Evolutionary conservation across 2,797 vertebrate species (phyloP).

Genomic region (Malacoctenus gilli): DNA sequence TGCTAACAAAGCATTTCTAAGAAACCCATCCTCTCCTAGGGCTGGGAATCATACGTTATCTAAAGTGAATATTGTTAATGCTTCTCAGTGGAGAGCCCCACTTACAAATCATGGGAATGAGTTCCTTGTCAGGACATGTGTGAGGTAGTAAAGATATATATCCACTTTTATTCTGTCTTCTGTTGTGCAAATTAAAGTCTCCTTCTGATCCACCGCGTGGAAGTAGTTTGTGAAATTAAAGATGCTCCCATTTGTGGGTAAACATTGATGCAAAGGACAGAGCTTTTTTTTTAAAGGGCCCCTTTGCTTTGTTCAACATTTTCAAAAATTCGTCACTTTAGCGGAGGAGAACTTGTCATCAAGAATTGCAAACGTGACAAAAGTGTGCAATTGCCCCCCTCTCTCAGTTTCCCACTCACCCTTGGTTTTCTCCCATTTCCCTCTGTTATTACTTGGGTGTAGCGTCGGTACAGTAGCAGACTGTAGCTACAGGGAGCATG

Average conservation of each 20-base stretch:
- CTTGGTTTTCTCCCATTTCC: conserved; percentile 65
- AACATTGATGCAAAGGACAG: conserved; percentile 9
- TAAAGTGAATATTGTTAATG: conserved; percentile 80
- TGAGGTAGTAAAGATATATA: conserved; percentile 63
- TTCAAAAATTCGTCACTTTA: conserved; percentile 22
- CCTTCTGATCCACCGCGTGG: conserved; percentile 35
- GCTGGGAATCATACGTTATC: conserved; percentile 75
- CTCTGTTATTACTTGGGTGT: conserved; percentile 66
- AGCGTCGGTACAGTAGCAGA: conserved; percentile 76
- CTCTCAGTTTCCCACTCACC: conserved; percentile 1
- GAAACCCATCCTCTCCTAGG: conserved; percentile 66
- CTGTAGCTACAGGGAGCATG: conserved; percentile 80
- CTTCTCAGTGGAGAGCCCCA: conserved; percentile 66
- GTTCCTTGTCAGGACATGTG: conserved; percentile 54
- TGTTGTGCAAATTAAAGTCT: conserved; percentile 51
- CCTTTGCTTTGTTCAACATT: conserved; percentile 9
- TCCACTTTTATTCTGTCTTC: conserved; percentile 48
- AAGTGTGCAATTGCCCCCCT: conserved; percentile 26
- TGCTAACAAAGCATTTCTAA: conserved; percentile 82
- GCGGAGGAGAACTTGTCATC: conserved; percentile 18
- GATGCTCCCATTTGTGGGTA: conserved; percentile 13
- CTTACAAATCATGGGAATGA: conserved; percentile 77
- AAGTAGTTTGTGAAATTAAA: conserved; percentile 40
- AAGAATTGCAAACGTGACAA: conserved; percentile 10
- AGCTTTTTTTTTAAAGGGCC: conserved; percentile 5